Evolutionary conservation across 2,888 invertebrate genomes (phyloP), one percentile per base, ranked within the genome.

Genomic region (Scaptodrosophila latifasciaeformis): DNA sequence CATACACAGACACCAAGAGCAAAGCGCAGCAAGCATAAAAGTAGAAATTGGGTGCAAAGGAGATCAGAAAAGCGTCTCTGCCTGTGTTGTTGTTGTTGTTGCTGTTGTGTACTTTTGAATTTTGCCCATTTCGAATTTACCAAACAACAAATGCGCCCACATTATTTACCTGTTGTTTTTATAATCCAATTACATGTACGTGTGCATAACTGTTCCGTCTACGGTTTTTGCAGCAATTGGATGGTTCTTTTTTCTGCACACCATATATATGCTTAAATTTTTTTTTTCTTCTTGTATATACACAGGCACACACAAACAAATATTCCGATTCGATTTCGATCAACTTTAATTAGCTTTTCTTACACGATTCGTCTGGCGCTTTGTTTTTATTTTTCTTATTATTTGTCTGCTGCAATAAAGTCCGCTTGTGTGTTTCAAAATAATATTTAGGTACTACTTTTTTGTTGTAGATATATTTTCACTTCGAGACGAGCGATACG

Each of bases 101-200:
- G 51, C 58, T 55, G 60, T 59, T 60, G 52, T 52, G 52, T 1
- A 34, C 50, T 61, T 50, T 48, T 48, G 34, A 27, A 47, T 51
- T 45, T 56, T 49, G 19, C 37, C 29, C 13, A 39, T 54, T 60
- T 49, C 46, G 44, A 49, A 54, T 35, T 53, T 12, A 46, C 46
- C 12, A 46, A 54, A 34, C 10, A 34, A 34, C 2, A 34, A 59
- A 47, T 45, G 19, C 29, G 21, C 39, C 45, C 13, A 48, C 40
- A 18, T 48, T 67, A 68, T 63, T 70, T 72, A 77, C 77, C 72
- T 59, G 13, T 57, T 55, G 47, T 51, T 53, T 47, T 52, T 53
- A 29, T 46, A 37, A 37, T 37, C 37, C 37, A 37, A 37, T 34
- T 46, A 55, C 62, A 47, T 60, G 50, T 54, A 51, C 59, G 51